Percentiles rank a stretch among this genome's conserved stretches.
Conservation (phyloP, 2,113 vertebrate species). For the Andinoacara biseriatus region DNA sequence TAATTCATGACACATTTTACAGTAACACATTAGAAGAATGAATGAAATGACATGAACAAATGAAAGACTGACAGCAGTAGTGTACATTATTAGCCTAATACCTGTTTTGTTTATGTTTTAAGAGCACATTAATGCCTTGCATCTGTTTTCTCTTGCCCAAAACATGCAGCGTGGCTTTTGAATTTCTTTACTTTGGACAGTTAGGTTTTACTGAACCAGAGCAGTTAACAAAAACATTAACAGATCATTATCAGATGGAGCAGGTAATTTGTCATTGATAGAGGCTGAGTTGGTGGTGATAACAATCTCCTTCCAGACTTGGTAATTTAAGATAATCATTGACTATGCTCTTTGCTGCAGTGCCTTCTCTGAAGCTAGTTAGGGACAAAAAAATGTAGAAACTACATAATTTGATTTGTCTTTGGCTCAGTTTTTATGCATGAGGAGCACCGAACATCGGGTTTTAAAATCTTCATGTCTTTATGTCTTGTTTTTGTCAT, state of each 20-base stretch:
- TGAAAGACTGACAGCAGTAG: not conserved
- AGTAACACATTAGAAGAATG: not conserved
- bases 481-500: not conserved
- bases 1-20: not conserved
- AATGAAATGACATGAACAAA: not conserved
- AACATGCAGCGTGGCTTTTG: not conserved
- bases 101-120: not conserved
- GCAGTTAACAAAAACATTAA: not conserved
- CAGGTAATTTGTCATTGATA: not conserved
- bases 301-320: not conserved
- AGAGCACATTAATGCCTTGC: not conserved
- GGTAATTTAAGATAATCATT: slow-evolving; percentile 9
- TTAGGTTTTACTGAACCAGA: slow-evolving; percentile 1
- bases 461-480: not conserved
- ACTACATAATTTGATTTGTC: not conserved
- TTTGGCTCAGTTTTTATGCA: not conserved
- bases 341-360: not conserved
- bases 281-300: not conserved
- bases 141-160: not conserved
- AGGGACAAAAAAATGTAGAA: not conserved
- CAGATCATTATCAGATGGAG: not conserved
- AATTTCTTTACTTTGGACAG: not conserved
- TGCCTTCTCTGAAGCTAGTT: not conserved
- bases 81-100: not conserved
- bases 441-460: not conserved